Conservation (phyloP, 2,113 vertebrate species). For the Agapornis roseicollis region DNA sequence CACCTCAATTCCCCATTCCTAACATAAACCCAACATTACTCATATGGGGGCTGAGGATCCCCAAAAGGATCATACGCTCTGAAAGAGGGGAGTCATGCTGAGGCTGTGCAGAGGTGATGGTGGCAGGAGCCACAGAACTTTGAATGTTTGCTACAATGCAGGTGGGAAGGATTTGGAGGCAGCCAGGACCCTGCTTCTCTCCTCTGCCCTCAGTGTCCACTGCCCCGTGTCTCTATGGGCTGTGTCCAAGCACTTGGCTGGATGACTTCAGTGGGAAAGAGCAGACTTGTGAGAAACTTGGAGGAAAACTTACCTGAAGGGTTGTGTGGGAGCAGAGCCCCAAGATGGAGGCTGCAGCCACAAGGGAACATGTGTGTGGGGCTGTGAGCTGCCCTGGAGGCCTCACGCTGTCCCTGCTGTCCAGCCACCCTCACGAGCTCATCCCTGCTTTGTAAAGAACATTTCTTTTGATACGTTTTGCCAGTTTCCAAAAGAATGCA, state of each 20-base stretch:
- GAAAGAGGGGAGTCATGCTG: fast-evolving
- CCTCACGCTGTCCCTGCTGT: fast-evolving
- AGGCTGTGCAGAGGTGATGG: neutral
- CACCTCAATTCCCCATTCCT: neutral
- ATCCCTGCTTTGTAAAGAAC: neutral
- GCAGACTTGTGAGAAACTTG: neutral
- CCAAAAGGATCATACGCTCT: neutral
- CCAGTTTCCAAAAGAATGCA: neutral
- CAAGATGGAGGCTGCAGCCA: fast-evolving
- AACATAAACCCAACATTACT: neutral
- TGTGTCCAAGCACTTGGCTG: fast-evolving
- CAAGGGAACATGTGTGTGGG: fast-evolving
- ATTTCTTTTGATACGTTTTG: fast-evolving
- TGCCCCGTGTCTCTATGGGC: fast-evolving
- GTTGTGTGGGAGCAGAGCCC: neutral
- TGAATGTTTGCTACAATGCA: neutral
- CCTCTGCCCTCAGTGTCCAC: neutral
- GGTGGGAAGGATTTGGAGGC: neutral
- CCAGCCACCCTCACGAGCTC: fast-evolving
- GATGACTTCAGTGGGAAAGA: neutral
- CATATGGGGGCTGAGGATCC: neutral
- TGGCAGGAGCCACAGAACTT: neutral
- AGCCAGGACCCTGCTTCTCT: neutral
- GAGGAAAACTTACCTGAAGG: neutral
- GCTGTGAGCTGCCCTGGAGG: neutral